phyloP scores from a whole-genome alignment of 2,113 vertebrate genomes.

The Balaenoptera acutorostrata region DNA sequence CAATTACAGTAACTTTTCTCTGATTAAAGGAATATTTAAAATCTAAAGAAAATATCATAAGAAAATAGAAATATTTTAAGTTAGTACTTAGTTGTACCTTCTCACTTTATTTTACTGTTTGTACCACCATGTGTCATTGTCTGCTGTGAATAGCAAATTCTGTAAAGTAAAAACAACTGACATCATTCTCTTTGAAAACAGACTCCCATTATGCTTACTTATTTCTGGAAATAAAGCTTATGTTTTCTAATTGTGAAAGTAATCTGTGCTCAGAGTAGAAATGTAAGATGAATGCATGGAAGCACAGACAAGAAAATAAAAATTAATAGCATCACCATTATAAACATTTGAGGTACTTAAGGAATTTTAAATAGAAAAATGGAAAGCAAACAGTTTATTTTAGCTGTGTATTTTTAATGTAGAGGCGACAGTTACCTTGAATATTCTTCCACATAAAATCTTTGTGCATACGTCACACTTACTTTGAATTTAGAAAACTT shows the following conservation, averaged over 20 bases:
- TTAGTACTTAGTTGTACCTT: background rate
- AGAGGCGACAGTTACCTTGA: background rate
- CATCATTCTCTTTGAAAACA: background rate
- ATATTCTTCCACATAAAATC: background rate
- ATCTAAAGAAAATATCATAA: background rate
- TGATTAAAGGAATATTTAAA: slow-evolving; percentile 25
- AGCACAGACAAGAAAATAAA: slow-evolving; percentile 30
- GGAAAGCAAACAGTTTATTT: background rate
- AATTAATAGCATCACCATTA: background rate
- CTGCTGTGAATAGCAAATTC: background rate
- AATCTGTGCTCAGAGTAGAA: background rate
- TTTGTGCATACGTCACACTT: background rate
- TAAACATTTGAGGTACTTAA: background rate
- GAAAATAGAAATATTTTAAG: background rate
- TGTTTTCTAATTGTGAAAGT: background rate
- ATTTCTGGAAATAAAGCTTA: background rate
- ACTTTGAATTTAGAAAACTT: slow-evolving; percentile 16
- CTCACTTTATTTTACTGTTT: background rate
- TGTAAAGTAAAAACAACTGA: background rate
- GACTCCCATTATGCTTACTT: background rate
- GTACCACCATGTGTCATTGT: background rate
- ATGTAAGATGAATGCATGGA: slow-evolving; percentile 1
- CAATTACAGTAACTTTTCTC: background rate
- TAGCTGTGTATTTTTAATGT: background rate
- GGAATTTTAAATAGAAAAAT: background rate